A percentile compares a stretch with the other conserved stretches of the same genome.
phyloP scores from a whole-genome alignment of 2,888 invertebrate genomes.

The Aelia acuminata region DNA sequence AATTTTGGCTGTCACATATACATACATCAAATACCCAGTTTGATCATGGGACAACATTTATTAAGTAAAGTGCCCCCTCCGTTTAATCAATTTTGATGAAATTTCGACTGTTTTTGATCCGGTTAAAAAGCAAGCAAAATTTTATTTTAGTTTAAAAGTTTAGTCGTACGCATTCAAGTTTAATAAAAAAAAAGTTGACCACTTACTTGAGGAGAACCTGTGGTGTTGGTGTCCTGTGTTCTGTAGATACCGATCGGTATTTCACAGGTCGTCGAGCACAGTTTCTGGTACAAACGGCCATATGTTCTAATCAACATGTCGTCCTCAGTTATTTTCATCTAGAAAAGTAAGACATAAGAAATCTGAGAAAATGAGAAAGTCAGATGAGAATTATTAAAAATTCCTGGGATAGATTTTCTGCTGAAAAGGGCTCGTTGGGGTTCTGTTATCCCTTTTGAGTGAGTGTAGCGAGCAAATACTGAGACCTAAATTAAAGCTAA shows the following conservation, averaged over 20 bases:
- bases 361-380: neutral
- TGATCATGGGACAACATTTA: no score
- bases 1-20: no score
- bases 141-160: slow-evolving; percentile 6
- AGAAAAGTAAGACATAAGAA: slow-evolving; percentile 67
- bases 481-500: no score
- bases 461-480: no score
- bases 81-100: no score
- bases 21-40: no score
- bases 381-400: no score
- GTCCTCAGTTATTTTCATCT: slow-evolving; percentile 97
- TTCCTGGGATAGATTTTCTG: no score
- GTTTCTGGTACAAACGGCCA: slow-evolving; percentile 96
- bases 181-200: neutral
- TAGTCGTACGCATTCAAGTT: neutral
- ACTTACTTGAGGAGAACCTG: slow-evolving; percentile 88
- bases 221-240: slow-evolving; percentile 90
- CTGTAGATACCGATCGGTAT: slow-evolving; percentile 99
- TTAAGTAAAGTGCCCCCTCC: no score
- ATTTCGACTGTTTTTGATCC: no score
- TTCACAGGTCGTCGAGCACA: slow-evolving; percentile 97
- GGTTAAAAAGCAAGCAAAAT: slow-evolving; percentile 35
- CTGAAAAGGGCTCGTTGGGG: no score
- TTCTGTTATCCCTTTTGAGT: no score
- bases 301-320: slow-evolving; percentile 99